Base-by-base conservation (phyloP, 37 sponge, comb jelly and placozoan species). In the Axinella damicornis region DNA sequence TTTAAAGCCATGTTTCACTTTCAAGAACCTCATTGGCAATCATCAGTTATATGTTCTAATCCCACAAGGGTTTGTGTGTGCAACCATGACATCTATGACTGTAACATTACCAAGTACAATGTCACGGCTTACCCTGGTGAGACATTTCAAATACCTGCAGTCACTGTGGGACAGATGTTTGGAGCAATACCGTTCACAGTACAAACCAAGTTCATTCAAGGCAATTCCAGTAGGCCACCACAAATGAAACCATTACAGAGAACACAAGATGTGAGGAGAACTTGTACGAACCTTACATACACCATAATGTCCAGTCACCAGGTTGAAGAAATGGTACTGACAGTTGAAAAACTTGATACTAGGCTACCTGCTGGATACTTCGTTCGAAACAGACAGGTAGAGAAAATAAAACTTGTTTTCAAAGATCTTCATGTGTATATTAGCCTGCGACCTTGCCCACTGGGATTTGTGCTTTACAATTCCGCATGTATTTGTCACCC, bases 381-480 rank as follows among this genome's bases (percentile, higher is more conserved):
- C 27, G 12, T 61, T 27, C 27, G 62, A 22, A 61, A 27, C 27
- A 22, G 12, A 27, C n/a, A 56, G 18, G 18, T 19, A 19, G 57
- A 56, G 17, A 19, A 19, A 18, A 56, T 61, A 22, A 2, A 2
- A 25, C 27, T 25, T 25, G 25, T 11, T 6, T 11, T 61, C 27
- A 25, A 22, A 5, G 62, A 27, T 22, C 27, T 61, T 25, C n/a
- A 12, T 5, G 5, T 73, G 11, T 24, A 73, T 73, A 41, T 73
- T 13, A 13, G 25, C 24, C 56, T 76, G 1, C 6, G 18, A 31
- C 34, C 77, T 56, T 76, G 59, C 24, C 77, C 77, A 56, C 17
- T 57, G 17, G 61, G 59, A 28, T 76, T 76, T 56, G 58, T 57
- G n/a, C 2, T 76, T 1, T 1, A 73, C 53, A 73, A 73, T 18